A percentile compares a stretch with the other conserved stretches of the same genome.
Conservation (phyloP, 2,113 vertebrate species). For the Apistogramma diplotaenia region DNA sequence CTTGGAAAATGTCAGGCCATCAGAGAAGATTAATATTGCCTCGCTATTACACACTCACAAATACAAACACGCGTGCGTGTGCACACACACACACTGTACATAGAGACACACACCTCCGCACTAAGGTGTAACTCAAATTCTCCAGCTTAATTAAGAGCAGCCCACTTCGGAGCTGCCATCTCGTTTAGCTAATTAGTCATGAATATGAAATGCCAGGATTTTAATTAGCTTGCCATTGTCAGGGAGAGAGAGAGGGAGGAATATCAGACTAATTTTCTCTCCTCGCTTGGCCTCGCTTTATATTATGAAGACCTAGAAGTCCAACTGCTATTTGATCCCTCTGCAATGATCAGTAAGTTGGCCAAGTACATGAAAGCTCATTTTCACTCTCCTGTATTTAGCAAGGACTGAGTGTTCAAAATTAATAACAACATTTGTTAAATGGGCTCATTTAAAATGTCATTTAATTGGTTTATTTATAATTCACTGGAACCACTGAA, state of each 20-base stretch:
- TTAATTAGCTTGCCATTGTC: slow-evolving; percentile 68
- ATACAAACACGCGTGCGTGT: not conserved
- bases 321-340: slow-evolving; percentile 17
- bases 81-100: not conserved
- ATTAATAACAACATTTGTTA: not conserved
- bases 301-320: slow-evolving; percentile 3
- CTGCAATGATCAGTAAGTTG: not conserved
- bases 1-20: slow-evolving; percentile 32
- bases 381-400: not conserved
- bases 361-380: not conserved
- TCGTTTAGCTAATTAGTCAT: slow-evolving; percentile 69
- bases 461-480: not conserved
- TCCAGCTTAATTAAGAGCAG: slow-evolving; percentile 64
- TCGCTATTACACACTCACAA: not conserved
- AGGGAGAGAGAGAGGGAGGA: slow-evolving; percentile 19
- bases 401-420: not conserved
- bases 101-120: slow-evolving; percentile 1
- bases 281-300: slow-evolving; percentile 34
- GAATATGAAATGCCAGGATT: slow-evolving; percentile 70
- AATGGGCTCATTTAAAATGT: not conserved
- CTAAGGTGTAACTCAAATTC: slow-evolving; percentile 57
- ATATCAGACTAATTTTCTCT: slow-evolving; percentile 38
- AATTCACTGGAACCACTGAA: not conserved
- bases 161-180: slow-evolving; percentile 63
- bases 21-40: not conserved